These are phyloP conservation scores for Thunnus maccoyii DNA, from an alignment of 2,113 vertebrate species.

Conservation along the genomic window DNA sequence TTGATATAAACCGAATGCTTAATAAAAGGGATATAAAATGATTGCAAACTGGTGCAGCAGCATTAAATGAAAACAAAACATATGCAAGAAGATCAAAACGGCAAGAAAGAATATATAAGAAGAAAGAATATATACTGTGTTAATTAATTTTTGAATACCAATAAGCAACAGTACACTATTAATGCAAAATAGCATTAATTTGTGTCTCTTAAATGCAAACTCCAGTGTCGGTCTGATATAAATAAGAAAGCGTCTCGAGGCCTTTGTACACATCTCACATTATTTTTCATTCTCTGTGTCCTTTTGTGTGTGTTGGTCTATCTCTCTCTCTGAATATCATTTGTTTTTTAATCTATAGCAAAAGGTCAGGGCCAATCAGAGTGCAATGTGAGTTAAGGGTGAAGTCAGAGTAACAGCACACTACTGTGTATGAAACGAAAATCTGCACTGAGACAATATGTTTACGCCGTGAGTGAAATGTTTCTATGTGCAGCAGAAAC, in stretches of 20 bases:
- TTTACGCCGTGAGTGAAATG: slow-evolving; percentile 49
- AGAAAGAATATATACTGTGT: slow-evolving; percentile 3
- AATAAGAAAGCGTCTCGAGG: not conserved
- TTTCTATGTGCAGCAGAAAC: slow-evolving; percentile 46
- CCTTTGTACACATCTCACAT: not conserved
- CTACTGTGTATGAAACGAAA: slow-evolving; percentile 26
- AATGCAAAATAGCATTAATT: slow-evolving; percentile 16
- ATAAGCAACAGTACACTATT: slow-evolving; percentile 5
- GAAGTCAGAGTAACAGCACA: slow-evolving; percentile 16
- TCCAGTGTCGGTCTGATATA: not conserved
- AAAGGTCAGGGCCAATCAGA: slow-evolving; percentile 1
- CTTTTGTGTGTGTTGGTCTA: not conserved
- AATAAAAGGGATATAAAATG: not conserved
- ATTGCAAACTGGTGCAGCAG: not conserved
- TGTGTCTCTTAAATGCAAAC: not conserved
- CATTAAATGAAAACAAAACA: slow-evolving; percentile 1
- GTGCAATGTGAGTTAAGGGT: slow-evolving; percentile 20
- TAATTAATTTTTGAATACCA: slow-evolving; percentile 21
- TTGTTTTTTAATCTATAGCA: slow-evolving; percentile 27
- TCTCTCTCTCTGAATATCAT: not conserved
- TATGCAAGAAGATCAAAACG: slow-evolving; percentile 17
- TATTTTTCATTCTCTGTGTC: slow-evolving; percentile 4
- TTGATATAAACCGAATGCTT: not conserved
- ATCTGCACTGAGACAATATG: slow-evolving; percentile 28
- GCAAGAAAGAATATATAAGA: not conserved